Evolutionary conservation across 2,797 vertebrate species (phyloP), one percentile per base, ranked within the genome.

Genomic region (Enteromius trimaculatus): DNA sequence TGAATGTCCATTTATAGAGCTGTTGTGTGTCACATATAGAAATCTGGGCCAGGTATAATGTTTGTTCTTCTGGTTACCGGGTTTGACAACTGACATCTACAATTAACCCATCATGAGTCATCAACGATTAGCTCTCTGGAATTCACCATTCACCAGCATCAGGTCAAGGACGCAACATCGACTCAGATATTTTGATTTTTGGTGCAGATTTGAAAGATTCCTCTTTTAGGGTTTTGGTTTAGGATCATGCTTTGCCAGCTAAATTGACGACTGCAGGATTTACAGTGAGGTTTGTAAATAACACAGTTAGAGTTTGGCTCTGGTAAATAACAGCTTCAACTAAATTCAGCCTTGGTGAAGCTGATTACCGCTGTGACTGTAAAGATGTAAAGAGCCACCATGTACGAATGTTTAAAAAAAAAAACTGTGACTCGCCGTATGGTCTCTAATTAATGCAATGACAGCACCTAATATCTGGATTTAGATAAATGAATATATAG

Each of bases 301-400:
- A 79, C 29, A 37, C 26, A 29, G 51, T 64, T 44, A 37, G 51
- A 85, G 42, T 53, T 80, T 34, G 49, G 65, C 80, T 82, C 83
- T 78, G 55, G 70, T 51, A 83, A 87, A 85, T 85, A 64, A 83
- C 82, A 85, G 77, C 55, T 81, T 69, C 76, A 62, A 3, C 55
- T 39, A 60, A 72, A 68, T 62, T 37, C 76, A 80, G 80, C 66
- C 60, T 31, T 17, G 75, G 49, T 34, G 66, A 60, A 68, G 53
- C 53, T 75, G 80, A 85, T 79, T 74, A 76, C 16, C 80, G 74
- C 74, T 5, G 34, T 77, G 53, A 58, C 29, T 8, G 2, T 26
- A 16, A 42, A 58, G 34, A 75, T 21, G 70, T 26, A 39, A 17
- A 76, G 10, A 26, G 3, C 71, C 21, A 34, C 17, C 26, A 47